These are phyloP conservation scores for Drosophila eugracilis DNA, from an alignment of 1,140 invertebrate species.

Conservation along the genomic window DNA sequence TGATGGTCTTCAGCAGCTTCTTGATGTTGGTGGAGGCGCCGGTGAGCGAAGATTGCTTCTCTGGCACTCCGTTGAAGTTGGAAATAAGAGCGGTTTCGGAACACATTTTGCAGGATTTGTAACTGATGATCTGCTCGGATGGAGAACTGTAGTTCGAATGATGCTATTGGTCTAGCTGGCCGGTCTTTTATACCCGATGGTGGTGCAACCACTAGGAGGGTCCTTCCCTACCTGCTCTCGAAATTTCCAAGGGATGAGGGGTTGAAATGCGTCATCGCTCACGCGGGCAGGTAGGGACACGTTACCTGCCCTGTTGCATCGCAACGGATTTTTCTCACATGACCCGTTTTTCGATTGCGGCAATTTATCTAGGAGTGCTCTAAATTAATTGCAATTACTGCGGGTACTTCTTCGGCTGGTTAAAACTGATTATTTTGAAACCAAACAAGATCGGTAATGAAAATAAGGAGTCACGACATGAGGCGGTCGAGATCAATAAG, in stretches of 20 bases:
- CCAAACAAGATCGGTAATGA: constrained; percentile 20
- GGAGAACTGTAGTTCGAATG: constrained; percentile 55
- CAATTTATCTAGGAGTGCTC: constrained; percentile 19
- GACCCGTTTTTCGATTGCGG: constrained; percentile 10
- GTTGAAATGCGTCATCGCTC: constrained; percentile 17
- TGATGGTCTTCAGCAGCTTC: constrained; percentile 61
- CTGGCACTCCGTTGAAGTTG: constrained; percentile 12
- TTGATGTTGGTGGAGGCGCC: constrained; percentile 60
- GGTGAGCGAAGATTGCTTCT: constrained; percentile 56
- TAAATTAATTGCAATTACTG: constrained; percentile 50
- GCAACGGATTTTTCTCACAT: constrained; percentile 19
- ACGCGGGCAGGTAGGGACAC: constrained; percentile 20
- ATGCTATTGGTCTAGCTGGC: constrained; percentile 17
- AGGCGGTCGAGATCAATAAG: constrained; percentile 10
- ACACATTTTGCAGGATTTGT: constrained; percentile 48
- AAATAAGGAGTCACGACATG: constrained; percentile 20
- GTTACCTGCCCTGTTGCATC: constrained; percentile 12
- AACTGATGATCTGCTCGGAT: constrained; percentile 30
- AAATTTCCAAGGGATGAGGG: constrained; percentile 7
- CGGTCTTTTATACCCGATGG: constrained; percentile 53
- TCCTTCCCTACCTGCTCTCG: constrained; percentile 13
- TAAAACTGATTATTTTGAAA: constrained; percentile 26
- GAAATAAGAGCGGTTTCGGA: constrained; percentile 28
- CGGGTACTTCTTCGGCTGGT: constrained; percentile 10
- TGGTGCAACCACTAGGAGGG: constrained; percentile 14